Base-by-base conservation (phyloP, 2,888 invertebrate genomes). In the Lycia hirtaria region DNA sequence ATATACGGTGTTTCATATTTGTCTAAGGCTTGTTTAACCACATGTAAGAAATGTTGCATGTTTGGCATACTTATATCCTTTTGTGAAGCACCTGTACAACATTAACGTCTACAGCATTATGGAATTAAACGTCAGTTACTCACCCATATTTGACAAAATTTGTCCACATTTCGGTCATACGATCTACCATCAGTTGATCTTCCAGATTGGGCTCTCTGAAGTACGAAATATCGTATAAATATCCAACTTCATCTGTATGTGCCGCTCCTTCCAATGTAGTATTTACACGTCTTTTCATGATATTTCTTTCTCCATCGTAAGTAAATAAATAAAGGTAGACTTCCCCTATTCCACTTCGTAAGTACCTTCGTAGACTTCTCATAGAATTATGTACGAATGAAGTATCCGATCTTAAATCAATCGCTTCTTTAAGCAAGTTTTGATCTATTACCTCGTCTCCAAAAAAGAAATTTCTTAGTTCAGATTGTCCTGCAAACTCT, bases 131-230 rank as follows among this genome's bases (percentile, higher is more conserved):
- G n/a, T n/a, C n/a, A n/a, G n/a, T 37, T 14, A 63, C 67, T 20
- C 63, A 73, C 75, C 74, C 68, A 43, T 69, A 68, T 68, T 81
- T 81, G 0, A 71, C 76, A 41, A 84, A 80, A 37, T 82, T 81
- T 0, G 76, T 62, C 75, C 78, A 78, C 68, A 74, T 51, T 0
- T 62, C 60, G 0, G 71, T 70, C 62, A 72, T 67, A 6, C 62
- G 51, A 28, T 80, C 76, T 0, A 79, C 68, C 1, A 72, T 62
- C 0, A 65, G 15, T 47, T 76, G 71, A 51, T 81, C 80, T 7
- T 61, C 64, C 1, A 56, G 48, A 1, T 64, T 56, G 0, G 71
- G 66, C 2, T 60, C 53, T 0, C 57, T 54, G 0, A 60, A 22
- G 10, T 47, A 57, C 1, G 50, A 41, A 1, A 68, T 40, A 20